Conservation (phyloP, 2,797 vertebrate species). For the Craterocephalus amniculus region DNA sequence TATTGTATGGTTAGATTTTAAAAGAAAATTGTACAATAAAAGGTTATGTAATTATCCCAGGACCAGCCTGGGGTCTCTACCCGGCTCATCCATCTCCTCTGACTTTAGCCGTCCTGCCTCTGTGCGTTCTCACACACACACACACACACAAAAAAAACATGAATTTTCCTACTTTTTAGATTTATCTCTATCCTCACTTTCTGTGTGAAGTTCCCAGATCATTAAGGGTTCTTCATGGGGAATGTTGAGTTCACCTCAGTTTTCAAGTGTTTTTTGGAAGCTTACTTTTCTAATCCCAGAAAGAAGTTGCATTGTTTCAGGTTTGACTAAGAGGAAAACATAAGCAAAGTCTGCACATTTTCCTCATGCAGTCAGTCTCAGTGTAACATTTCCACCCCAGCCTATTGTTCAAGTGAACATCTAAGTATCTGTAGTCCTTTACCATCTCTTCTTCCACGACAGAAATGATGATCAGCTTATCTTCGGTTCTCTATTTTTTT, state of each 20-base stretch:
- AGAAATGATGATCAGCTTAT: no score
- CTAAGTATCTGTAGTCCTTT: not conserved
- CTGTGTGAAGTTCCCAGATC: not conserved
- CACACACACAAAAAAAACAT: not conserved
- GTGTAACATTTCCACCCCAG: not conserved
- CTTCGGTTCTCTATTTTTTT: no score
- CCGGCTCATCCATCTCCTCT: conserved; percentile 79
- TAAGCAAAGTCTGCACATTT: not conserved
- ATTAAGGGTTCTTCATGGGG: not conserved
- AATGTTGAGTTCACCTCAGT: not conserved
- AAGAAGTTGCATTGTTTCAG: not conserved
- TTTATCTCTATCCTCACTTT: conserved; percentile 5
- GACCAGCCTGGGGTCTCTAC: conserved; percentile 69
- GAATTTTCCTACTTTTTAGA: not conserved
- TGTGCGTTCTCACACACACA: conserved; percentile 59
- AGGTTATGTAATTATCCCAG: conserved; percentile 74
- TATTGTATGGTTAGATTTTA: conserved; percentile 39
- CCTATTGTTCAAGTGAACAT: not conserved
- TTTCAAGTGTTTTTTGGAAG: not conserved
- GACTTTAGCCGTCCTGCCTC: conserved; percentile 60
- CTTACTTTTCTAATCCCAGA: not conserved
- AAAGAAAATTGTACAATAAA: conserved; percentile 81
- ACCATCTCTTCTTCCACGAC: no score
- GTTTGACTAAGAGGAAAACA: not conserved
- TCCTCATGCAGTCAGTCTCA: not conserved